Evolutionary conservation across 1,140 invertebrate species (phyloP).

Genomic region (Eriosoma lanigerum): DNA sequence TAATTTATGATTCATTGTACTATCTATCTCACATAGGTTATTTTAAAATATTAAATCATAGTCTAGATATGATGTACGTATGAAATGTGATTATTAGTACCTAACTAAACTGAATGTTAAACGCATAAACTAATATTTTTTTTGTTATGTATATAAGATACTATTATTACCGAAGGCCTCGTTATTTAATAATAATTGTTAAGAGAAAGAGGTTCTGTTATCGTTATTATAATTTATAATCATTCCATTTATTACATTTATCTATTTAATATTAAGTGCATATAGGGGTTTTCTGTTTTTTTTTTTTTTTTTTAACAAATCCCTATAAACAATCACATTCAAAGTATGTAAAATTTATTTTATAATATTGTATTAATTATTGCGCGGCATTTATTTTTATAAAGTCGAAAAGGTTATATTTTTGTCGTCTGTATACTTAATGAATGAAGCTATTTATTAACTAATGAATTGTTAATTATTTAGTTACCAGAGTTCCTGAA

Average conservation of each 20-base stretch:
- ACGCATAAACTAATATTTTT: constrained; percentile 21
- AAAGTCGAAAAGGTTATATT: constrained; percentile 49
- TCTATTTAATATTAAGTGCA: constrained; percentile 33
- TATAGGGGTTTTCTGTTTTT: constrained; percentile 29
- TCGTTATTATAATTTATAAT: constrained; percentile 43
- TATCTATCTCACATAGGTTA: neutral
- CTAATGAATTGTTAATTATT: constrained; percentile 42
- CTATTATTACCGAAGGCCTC: constrained; percentile 27
- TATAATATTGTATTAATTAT: constrained; percentile 21
- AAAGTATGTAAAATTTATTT: constrained; percentile 25
- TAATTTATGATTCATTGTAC: constrained; percentile 18
- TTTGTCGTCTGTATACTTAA: constrained; percentile 39
- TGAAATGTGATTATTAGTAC: constrained; percentile 41
- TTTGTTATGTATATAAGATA: constrained; percentile 49
- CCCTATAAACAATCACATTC: constrained; percentile 45
- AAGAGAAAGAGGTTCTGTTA: constrained; percentile 45
- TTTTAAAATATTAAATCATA: constrained; percentile 29
- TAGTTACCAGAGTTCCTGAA: constrained; percentile 51
- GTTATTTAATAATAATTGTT: constrained; percentile 37
- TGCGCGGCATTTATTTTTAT: constrained; percentile 45
- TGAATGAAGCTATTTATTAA: constrained; percentile 36
- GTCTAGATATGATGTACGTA: constrained; percentile 41
- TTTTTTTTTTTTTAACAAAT: constrained; percentile 23
- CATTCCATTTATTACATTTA: constrained; percentile 42
- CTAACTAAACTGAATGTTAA: constrained; percentile 4